These are phyloP conservation scores for Drosophila bunnanda DNA, from an alignment of 2,888 invertebrate species.

Conservation along the genomic window DNA sequence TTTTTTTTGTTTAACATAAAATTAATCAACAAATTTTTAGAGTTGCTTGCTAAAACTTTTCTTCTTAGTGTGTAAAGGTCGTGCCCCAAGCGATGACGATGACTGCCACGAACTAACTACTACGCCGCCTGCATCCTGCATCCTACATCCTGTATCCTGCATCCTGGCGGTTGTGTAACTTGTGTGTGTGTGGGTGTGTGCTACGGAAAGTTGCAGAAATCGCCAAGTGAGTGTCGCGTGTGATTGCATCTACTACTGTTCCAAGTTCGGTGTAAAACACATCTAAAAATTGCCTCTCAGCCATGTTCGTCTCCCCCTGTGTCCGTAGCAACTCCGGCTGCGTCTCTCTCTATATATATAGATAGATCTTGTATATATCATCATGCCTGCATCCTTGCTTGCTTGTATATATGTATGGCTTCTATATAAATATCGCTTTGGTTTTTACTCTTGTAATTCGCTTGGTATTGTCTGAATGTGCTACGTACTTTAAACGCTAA, in stretches of 20 bases:
- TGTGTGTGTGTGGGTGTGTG: conserved; percentile 34
- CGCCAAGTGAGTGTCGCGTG: conserved; percentile 8
- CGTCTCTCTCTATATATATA: conserved; percentile 13
- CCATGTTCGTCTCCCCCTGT: not conserved
- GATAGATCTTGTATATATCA: conserved; percentile 27
- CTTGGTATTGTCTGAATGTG: conserved; percentile 78
- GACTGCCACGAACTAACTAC: not conserved
- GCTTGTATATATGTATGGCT: conserved; percentile 40
- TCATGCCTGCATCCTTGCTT: conserved; percentile 17
- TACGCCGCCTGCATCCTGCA: not conserved
- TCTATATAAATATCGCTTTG: conserved; percentile 40
- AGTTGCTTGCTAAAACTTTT: conserved; percentile 54
- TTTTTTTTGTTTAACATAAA: conserved; percentile 67
- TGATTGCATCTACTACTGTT: conserved; percentile 20
- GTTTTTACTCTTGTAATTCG: conserved; percentile 40
- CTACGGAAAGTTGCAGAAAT: conserved; percentile 61
- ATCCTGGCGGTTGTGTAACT: conserved; percentile 1
- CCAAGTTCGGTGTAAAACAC: conserved; percentile 46
- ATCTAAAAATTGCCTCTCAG: conserved; percentile 37
- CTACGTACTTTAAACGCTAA: conserved; percentile 71
- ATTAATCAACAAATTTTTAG: conserved; percentile 76
- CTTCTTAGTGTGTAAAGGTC: conserved; percentile 29
- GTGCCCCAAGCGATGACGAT: conserved; percentile 28
- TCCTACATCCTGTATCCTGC: not conserved
- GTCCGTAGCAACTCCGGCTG: conserved; percentile 23